phyloP scores from a whole-genome alignment of 2,797 vertebrate genomes.

The Echiichthys vipera region DNA sequence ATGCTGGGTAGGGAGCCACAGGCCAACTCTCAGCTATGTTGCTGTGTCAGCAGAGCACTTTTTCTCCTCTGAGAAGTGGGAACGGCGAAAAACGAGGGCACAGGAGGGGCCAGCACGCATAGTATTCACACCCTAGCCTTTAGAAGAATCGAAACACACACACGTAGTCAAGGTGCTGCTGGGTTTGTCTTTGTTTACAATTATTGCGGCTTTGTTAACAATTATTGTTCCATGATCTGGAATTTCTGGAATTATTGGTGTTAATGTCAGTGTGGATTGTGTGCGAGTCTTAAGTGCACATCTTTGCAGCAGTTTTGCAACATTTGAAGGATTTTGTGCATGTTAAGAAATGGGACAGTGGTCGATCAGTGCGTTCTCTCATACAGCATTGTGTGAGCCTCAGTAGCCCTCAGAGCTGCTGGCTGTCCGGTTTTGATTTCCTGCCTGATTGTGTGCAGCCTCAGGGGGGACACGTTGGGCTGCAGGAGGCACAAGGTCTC shows the following conservation, averaged over 20 bases:
- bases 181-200: constrained; percentile 28
- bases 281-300: constrained; percentile 8
- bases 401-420: constrained; percentile 1
- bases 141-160: background rate
- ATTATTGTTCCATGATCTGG: constrained; percentile 16
- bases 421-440: constrained; percentile 50
- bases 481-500: constrained; percentile 7
- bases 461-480: background rate
- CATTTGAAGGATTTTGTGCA: constrained; percentile 8
- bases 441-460: constrained; percentile 37
- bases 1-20: constrained; percentile 59
- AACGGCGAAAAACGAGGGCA: constrained; percentile 23
- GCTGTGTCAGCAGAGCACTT: constrained; percentile 64
- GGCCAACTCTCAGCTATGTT: constrained; percentile 43
- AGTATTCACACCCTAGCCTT: constrained; percentile 17
- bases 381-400: constrained; percentile 17
- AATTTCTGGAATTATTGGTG: constrained; percentile 19
- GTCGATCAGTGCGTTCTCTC: background rate
- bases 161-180: too few species aligned
- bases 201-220: too few species aligned
- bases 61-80: constrained; percentile 27
- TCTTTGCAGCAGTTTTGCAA: constrained; percentile 38
- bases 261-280: constrained; percentile 4
- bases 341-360: background rate
- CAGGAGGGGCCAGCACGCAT: constrained; percentile 8